Evolutionary conservation across 2,797 vertebrate genomes (phyloP).

Genomic region (Synaphobranchus kaupii): DNA sequence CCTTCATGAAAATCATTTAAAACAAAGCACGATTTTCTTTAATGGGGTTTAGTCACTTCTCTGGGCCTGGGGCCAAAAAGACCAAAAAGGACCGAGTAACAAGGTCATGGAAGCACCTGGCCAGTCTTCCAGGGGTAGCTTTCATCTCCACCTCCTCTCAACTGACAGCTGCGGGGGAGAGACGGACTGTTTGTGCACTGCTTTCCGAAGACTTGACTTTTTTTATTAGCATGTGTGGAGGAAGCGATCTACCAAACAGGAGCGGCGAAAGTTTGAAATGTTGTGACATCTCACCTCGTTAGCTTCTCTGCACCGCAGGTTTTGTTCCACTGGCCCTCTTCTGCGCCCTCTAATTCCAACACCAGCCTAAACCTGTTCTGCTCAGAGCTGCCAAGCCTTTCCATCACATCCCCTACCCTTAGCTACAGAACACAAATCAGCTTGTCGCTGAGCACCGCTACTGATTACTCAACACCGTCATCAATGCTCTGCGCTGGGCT

Average conservation of each 20-base stretch:
- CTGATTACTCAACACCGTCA: neutral
- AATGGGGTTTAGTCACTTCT: neutral
- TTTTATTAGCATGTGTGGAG: neutral
- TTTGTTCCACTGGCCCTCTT: slow-evolving; percentile 65
- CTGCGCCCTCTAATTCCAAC: slow-evolving; percentile 42
- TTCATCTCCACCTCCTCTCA: slow-evolving; percentile 2
- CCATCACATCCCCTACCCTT: neutral
- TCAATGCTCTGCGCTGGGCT: neutral
- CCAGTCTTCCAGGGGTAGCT: neutral
- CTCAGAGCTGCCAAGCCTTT: neutral
- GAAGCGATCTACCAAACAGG: neutral
- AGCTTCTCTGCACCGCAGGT: slow-evolving; percentile 65
- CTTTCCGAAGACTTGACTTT: neutral
- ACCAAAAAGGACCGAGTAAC: neutral
- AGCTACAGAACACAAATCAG: neutral
- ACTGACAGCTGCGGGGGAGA: slow-evolving; percentile 62
- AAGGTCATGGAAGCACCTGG: neutral
- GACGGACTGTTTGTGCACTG: neutral
- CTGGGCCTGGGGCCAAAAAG: neutral
- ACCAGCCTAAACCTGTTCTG: slow-evolving; percentile 56
- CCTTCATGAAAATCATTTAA: neutral
- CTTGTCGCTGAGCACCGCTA: neutral
- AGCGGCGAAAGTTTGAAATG: slow-evolving; percentile 60
- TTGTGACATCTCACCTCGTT: slow-evolving; percentile 77
- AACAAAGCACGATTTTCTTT: neutral